Base-by-base conservation (phyloP, 1,140 invertebrate genomes). In the Megalonaias nervosa region DNA sequence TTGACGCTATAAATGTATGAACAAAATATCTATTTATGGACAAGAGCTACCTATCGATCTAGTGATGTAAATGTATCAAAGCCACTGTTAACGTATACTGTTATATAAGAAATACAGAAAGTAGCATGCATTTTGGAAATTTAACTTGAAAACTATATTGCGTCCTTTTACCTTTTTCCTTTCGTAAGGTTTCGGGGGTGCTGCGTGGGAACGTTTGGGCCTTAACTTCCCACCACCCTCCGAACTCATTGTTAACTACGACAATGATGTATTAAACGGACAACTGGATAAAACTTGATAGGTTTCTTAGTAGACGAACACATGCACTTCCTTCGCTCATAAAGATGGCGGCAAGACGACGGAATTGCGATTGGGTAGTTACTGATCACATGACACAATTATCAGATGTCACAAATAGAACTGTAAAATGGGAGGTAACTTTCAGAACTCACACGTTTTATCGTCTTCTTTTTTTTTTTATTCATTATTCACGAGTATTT, bases 291-390 rank as follows among this genome's bases (percentile, higher is more conserved):
- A 72, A 72, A 66, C 23, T 57, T 60, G 19, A 21, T 16, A 23
- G 21, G 58, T 48, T 77, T 72, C 67, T 11, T 48, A 48, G 38
- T 48, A 48, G 38, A 48, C 38, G 38, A 48, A 48, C 75, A 77
- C 75, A 71, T 72, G 69, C 62, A 71, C 58, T 59, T 57, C 72
- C 72, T 67, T 59, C 75, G 67, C 60, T 48, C 71, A 77, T 26
- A 59, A 77, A 77, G 75, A 77, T 77, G 75, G 75, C 75, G 75
- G 75, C 75, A 77, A 77, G 61, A 64, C 56, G 26, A 60, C 4
- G 21, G 0, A 17, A 38, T 19, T 55, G 26, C 61, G n/a, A 77
- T 77, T 77, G 75, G 75, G 12, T 67, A 60, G 17, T 67, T 67
- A 6, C n/a, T 16, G 31, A 58, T 31, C 75, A 77, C 62, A 70